phyloP scores from a whole-genome alignment of 2,888 invertebrate species.

The Glaucopsyche alexis region DNA sequence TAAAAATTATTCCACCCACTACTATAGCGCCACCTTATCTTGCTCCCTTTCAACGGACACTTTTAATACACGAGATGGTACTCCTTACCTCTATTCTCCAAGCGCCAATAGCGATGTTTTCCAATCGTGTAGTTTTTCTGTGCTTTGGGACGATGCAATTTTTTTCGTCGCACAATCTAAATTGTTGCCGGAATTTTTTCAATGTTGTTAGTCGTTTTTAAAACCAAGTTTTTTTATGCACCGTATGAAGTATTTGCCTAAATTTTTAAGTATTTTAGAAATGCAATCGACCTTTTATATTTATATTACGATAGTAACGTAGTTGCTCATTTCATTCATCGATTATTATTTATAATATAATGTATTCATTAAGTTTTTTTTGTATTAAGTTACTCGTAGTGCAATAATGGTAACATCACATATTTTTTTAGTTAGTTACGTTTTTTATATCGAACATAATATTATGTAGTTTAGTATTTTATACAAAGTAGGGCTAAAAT shows the following conservation, averaged over 20 bases:
- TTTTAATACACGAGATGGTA: too few relatives aligned
- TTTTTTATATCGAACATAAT: conserved; percentile 29
- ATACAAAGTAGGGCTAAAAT: conserved; percentile 28
- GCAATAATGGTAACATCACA: conserved; percentile 46
- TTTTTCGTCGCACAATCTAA: conserved; percentile 42
- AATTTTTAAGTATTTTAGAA: conserved; percentile 33
- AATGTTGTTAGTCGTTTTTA: conserved; percentile 16
- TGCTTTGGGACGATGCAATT: conserved; percentile 51
- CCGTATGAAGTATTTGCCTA: conserved; percentile 21
- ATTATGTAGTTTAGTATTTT: conserved; percentile 34
- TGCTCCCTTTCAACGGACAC: too few relatives aligned
- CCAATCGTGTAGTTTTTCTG: conserved; percentile 21
- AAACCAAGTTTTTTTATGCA: conserved; percentile 15
- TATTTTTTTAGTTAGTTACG: conserved; percentile 25
- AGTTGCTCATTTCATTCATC: conserved; percentile 65
- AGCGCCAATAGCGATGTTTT: conserved; percentile 25
- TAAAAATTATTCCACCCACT: too few relatives aligned
- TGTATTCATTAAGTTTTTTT: conserved; percentile 40
- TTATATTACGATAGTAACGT: conserved; percentile 31
- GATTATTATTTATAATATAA: conserved; percentile 57
- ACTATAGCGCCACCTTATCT: too few relatives aligned
- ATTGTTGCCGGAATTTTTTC: conserved; percentile 27
- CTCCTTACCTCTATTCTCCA: too few relatives aligned
- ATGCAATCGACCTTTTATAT: conserved; percentile 38
- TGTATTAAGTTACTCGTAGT: conserved; percentile 41